Percentiles rank a stretch among this genome's conserved stretches.
phyloP scores from a whole-genome alignment of 1,140 invertebrate genomes.

The Neelides sp. region DNA sequence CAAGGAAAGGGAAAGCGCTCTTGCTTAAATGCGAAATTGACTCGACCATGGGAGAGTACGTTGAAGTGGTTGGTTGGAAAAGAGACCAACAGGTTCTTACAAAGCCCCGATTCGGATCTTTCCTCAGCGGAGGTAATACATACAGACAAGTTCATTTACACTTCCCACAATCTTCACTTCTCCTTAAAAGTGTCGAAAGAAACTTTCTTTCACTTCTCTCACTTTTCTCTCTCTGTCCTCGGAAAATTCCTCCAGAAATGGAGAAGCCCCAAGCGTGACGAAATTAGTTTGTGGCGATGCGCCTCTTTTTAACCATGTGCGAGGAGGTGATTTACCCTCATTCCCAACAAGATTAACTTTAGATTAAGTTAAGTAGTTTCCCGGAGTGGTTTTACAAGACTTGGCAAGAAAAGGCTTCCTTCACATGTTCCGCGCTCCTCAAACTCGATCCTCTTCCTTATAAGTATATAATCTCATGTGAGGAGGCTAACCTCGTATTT shows the following conservation, averaged over 20 bases:
- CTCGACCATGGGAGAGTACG: slow-evolving; percentile 23
- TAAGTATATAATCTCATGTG: too few species aligned
- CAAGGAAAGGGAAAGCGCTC: not conserved
- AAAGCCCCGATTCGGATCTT: slow-evolving; percentile 7
- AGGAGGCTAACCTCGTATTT: not conserved
- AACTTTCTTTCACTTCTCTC: not conserved
- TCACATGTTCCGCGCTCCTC: too few species aligned
- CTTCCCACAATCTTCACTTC: not conserved
- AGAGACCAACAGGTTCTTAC: slow-evolving; percentile 8
- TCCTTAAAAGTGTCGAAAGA: not conserved
- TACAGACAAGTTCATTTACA: not conserved
- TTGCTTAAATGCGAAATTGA: slow-evolving; percentile 25
- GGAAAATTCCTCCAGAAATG: too few species aligned
- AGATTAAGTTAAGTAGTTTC: not conserved
- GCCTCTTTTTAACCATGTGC: not conserved
- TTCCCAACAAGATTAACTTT: not conserved
- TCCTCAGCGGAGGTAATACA: not conserved
- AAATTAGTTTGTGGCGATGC: not conserved
- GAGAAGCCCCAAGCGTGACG: too few species aligned
- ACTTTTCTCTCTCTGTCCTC: not conserved
- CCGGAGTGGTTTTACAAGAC: too few species aligned
- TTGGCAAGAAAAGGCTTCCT: too few species aligned
- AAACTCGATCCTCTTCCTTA: too few species aligned
- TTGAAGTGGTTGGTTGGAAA: slow-evolving; percentile 21
- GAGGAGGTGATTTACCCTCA: not conserved